Conservation (phyloP, 2,113 vertebrate species). For the Serinus canaria region DNA sequence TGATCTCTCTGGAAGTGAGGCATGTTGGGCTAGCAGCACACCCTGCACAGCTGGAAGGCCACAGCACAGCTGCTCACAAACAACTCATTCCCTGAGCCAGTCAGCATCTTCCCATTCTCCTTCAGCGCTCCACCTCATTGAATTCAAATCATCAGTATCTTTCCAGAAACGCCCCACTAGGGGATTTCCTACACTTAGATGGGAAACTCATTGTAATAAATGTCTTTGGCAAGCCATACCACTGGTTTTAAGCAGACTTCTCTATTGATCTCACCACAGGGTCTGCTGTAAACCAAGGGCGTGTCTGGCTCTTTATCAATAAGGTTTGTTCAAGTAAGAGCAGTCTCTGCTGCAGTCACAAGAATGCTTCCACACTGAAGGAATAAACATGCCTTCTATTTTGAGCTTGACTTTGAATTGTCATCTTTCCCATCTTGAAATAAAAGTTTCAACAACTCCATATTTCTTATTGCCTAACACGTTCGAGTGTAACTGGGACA, state of each 20-base stretch:
- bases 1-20: background rate
- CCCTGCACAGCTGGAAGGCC: background rate
- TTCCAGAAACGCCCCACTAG: background rate
- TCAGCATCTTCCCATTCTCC: background rate
- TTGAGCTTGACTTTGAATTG: slow-evolving; percentile 28
- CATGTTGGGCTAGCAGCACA: background rate
- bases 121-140: background rate
- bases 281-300: background rate
- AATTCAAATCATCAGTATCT: background rate
- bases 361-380: background rate
- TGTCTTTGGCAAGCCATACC: background rate
- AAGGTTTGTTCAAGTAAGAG: background rate
- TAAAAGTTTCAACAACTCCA: slow-evolving; percentile 25
- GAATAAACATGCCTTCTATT: background rate
- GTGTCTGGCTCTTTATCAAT: background rate
- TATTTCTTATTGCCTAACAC: slow-evolving; percentile 32
- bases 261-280: background rate
- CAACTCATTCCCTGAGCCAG: background rate
- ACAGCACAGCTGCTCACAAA: background rate
- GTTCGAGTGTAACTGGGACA: slow-evolving; percentile 14
- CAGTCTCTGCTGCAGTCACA: background rate
- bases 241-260: background rate
- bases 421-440: background rate
- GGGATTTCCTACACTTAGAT: background rate
- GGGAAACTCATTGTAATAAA: background rate